Conservation (phyloP, 2,797 vertebrate species). For the Crocodylus rhombifer region DNA sequence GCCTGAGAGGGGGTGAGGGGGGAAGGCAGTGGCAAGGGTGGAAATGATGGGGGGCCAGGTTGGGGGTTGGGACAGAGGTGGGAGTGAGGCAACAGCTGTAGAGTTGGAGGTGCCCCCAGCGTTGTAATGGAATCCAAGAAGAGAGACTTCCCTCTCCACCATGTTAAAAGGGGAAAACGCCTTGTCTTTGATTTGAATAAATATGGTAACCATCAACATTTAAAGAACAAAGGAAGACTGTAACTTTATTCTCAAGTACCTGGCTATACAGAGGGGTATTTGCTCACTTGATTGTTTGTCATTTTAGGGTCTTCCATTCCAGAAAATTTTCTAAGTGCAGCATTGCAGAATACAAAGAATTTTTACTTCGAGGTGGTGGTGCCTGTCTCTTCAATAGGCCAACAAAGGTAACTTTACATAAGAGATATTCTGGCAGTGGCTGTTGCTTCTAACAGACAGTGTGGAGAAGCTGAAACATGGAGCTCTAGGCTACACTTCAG, state of each 20-base stretch:
- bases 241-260: slow-evolving; percentile 13
- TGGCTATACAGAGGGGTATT: slow-evolving; percentile 38
- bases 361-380: slow-evolving; percentile 94
- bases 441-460: not conserved
- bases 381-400: slow-evolving; percentile 98
- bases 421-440: not conserved
- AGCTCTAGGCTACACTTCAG: too few species aligned
- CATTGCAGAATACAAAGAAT: slow-evolving; percentile 95
- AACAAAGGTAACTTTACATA: slow-evolving; percentile 87
- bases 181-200: too few species aligned
- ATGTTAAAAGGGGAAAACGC: too few species aligned
- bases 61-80: too few species aligned
- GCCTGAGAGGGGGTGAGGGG: too few species aligned
- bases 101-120: too few species aligned
- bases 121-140: too few species aligned
- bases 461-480: not conserved
- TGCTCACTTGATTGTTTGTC: slow-evolving; percentile 58
- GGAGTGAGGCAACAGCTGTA: too few species aligned
- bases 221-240: slow-evolving; percentile 35
- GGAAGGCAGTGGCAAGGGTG: too few species aligned
- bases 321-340: slow-evolving; percentile 98
- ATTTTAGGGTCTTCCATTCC: slow-evolving; percentile 91
- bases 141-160: too few species aligned
- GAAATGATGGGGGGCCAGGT: too few species aligned
- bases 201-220: not conserved